Evolutionary conservation across 1,140 invertebrate species (phyloP), one percentile per base, ranked within the genome.

Genomic region (Drosophila orena): DNA sequence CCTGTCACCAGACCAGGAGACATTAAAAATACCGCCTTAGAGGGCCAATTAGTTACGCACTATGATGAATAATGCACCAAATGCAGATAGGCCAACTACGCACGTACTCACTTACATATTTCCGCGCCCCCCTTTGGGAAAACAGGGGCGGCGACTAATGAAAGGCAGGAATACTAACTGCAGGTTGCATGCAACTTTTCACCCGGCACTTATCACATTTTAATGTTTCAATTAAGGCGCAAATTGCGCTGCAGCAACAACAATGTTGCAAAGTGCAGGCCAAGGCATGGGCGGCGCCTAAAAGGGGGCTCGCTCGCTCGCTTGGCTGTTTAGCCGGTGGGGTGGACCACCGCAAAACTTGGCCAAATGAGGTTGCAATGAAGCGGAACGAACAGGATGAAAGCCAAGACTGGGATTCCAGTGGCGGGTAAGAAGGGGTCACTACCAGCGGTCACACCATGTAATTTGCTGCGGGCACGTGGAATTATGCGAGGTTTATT

Each of bases 151-250:
- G 38, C 15, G 22, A 46, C 14, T 66, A 70, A 75, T 70, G 70
- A 70, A 64, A 68, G 66, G 79, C 42, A 49, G 55, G 56, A 50
- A 76, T 76, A 76, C 76, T 83, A 55, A 53, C 76, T 79, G 58
- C 57, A 68, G 66, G 72, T 76, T 79, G 84, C 64, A 77, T 77
- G 79, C 71, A 89, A 81, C 77, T 85, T 86, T 86, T 89, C 68
- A 90, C 77, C 85, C 81, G 56, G 68, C 81, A 91, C 71, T 91
- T 91, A 91, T 91, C 90, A 91, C 90, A 91, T 91, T 91, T 91
- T 91, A 91, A 91, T 91, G 90, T 91, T 91, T 91, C 90, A 91
- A 91, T 91, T 91, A 91, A 81, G 83, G 77, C 66, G 71, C 50
- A 85, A 91, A 91, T 85, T 90, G 86, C 86, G 77, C 57, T 91